Evolutionary conservation across 2,797 vertebrate genomes (phyloP), one percentile per base, ranked within the genome.

Genomic region (Poeciliopsis paucimaculata): DNA sequence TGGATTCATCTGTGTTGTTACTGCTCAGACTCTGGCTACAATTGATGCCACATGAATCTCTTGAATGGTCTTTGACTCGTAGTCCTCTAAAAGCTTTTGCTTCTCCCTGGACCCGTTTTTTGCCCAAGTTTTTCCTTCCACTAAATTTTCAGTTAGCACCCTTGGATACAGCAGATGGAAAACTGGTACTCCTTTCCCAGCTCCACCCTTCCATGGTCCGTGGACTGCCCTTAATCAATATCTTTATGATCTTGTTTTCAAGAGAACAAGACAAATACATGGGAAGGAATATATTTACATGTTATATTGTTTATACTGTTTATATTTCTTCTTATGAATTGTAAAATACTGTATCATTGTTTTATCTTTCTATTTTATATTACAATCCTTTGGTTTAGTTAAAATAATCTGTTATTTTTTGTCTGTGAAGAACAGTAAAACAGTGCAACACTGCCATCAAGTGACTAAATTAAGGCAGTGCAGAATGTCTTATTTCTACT

Each of bases 171-270:
- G 34, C 98, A 98, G 95, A 97, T 96, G 94, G 97, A 98, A 93
- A 97, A 98, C 88, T 98, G 98, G 93, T 98, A 99, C 93, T 99
- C 97, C 85, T 98, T 98, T 92, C 98, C 97, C 94, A 99, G 94
- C 93, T 99, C 98, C 94, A 99, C 91, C 81, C 97, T 95, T 93
- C 98, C 98, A 41, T 98, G 98, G 81, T 99, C 97, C 71, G 97
- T 98, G 91, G 98, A 99, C 97, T 43, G 98, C 97, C 77, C 97
- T 95, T 93, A 98, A 98, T 43, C 10, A 10, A 43, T 90, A 98
- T 98, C 89, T 99, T 95, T 98, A 98, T 92, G 97, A 98, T 90
- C 98, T 97, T 83, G 98, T 99, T 96, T 99, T 98, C 98, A 97
- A 98, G 92, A 78, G 66, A 78, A 81, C 6, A 34, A 80, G 36